These are phyloP conservation scores for Drosophila lutescens DNA, from an alignment of 2,888 invertebrate genomes.

Conservation along the genomic window DNA sequence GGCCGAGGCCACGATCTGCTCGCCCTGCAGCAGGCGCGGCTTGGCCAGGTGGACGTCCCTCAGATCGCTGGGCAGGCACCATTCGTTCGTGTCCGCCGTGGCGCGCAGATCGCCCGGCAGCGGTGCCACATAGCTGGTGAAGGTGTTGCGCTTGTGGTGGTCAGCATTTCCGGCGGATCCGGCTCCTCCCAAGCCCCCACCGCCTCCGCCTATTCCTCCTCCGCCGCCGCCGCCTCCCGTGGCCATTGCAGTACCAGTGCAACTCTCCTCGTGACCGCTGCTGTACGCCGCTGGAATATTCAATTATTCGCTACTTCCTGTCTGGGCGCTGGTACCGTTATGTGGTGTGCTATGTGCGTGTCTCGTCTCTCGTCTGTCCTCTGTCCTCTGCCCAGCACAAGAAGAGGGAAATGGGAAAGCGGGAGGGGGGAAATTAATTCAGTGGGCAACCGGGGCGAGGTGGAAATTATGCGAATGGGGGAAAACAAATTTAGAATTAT, in stretches of 20 bases:
- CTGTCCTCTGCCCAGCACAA: conserved; percentile 1
- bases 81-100: conserved; percentile 72
- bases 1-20: conserved; percentile 92
- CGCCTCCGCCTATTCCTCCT: too few species aligned
- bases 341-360: conserved; percentile 1
- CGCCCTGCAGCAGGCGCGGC: conserved; percentile 83
- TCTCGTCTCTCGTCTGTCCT: conserved; percentile 3
- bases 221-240: conserved; percentile 58
- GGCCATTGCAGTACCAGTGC: conserved; percentile 50
- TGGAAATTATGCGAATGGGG: background rate
- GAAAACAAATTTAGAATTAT: conserved; percentile 62
- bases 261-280: conserved; percentile 8
- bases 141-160: conserved; percentile 79
- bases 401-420: background rate
- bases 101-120: conserved; percentile 70
- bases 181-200: conserved; percentile 12
- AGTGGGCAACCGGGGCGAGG: background rate
- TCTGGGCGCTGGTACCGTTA: conserved; percentile 33
- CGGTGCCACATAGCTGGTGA: conserved; percentile 81
- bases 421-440: background rate
- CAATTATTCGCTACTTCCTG: conserved; percentile 71
- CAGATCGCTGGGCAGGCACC: conserved; percentile 78
- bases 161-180: conserved; percentile 52
- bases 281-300: conserved; percentile 64
- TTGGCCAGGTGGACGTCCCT: conserved; percentile 77